Conservation (phyloP, 2,797 vertebrate genomes). For the Dipus sagitta region DNA sequence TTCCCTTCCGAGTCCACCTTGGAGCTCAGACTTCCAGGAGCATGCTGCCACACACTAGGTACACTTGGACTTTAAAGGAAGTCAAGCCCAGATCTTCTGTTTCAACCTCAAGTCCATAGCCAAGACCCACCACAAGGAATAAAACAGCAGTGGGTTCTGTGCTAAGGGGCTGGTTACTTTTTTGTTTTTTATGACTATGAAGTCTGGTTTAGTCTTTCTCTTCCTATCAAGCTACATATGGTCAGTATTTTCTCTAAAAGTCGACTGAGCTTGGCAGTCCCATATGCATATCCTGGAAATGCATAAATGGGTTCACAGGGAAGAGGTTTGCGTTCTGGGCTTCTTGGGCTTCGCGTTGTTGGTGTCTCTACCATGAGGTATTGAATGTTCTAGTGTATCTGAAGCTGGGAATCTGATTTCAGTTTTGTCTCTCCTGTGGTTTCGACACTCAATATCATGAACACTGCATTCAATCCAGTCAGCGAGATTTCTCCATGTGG, state of each 20-base stretch:
- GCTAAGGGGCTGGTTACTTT: neutral
- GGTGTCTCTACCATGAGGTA: neutral
- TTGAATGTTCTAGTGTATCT: neutral
- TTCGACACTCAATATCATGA: slow-evolving; percentile 25
- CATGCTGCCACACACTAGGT: neutral
- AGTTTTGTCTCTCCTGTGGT: slow-evolving; percentile 26
- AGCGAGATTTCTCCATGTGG: slow-evolving; percentile 37
- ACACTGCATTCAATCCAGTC: neutral
- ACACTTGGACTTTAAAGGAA: slow-evolving; percentile 2
- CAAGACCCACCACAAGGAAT: neutral
- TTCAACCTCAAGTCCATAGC: neutral
- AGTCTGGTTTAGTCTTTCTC: slow-evolving; percentile 55
- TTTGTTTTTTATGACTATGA: slow-evolving; percentile 6
- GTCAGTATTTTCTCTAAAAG: slow-evolving; percentile 68
- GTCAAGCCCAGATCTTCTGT: neutral
- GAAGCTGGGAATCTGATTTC: neutral
- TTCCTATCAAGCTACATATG: slow-evolving; percentile 65
- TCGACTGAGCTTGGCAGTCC: slow-evolving; percentile 21
- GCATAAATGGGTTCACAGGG: neutral
- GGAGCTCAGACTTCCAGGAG: neutral
- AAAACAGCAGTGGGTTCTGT: neutral
- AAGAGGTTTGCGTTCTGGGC: neutral
- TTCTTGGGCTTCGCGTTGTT: neutral
- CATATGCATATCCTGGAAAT: neutral
- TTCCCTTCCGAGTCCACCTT: neutral